Evolutionary conservation across 2,888 invertebrate genomes (phyloP).

Genomic region (Tenthredo amoena): DNA sequence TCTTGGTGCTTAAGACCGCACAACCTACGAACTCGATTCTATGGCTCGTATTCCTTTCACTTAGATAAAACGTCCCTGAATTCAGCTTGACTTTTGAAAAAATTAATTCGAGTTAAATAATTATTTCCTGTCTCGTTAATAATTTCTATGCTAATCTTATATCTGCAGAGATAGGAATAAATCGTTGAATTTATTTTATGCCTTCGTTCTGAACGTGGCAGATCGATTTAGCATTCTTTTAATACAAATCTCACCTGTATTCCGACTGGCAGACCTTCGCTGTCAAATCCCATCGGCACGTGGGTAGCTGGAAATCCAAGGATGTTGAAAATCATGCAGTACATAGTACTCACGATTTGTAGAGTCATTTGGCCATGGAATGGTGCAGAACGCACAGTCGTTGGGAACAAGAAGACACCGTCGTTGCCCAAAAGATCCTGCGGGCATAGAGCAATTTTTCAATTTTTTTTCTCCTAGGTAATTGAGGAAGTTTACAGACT

Average conservation of each 20-base stretch:
- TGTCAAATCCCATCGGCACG: conserved; percentile 70
- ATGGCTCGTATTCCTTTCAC: neutral
- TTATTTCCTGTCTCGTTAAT: neutral
- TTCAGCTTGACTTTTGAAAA: neutral
- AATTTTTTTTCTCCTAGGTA: neutral
- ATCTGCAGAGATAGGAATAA: neutral
- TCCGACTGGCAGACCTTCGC: conserved; percentile 39
- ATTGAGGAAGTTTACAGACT: neutral
- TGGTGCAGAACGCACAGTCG: conserved; percentile 78
- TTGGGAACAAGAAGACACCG: conserved; percentile 79
- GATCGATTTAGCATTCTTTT: neutral
- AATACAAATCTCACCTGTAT: conserved; percentile 26
- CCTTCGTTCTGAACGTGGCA: neutral
- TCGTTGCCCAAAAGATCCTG: conserved; percentile 78
- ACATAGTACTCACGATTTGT: conserved; percentile 78
- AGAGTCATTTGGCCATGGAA: conserved; percentile 79
- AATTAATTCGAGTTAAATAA: neutral
- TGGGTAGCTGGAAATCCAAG: conserved; percentile 79
- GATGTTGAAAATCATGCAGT: conserved; percentile 79
- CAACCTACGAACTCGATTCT: neutral
- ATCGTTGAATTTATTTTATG: neutral
- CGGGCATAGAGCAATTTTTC: conserved; percentile 51
- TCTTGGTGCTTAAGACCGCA: neutral
- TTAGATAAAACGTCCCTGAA: neutral
- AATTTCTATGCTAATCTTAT: neutral